Base-by-base conservation (phyloP, 2,888 invertebrate species). In the Nipponacmea schrenckii region DNA sequence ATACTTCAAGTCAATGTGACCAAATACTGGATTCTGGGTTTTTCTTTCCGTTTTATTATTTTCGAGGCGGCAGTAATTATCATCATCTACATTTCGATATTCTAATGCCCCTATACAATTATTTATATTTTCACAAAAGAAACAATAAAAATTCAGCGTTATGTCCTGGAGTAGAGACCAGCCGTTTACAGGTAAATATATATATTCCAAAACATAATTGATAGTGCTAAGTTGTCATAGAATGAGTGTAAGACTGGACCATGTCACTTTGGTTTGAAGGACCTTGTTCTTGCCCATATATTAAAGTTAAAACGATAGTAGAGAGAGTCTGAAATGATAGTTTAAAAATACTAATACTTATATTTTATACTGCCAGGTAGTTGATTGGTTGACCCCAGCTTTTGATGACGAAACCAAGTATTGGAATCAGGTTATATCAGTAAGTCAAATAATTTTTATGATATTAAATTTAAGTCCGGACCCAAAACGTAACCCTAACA, bases 51-150 rank as follows among this genome's bases (percentile, higher is more conserved):
- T 75, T 81, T 12, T 83, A 78, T 69, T 82, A 79, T 65, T 78
- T 69, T 68, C 74, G 70, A 62, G 80, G 79, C n/a, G 12, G 14
- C 14, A 81, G 80, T 68, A 82, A 83, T 66, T 83, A 83, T 69
- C 82, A 78, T 70, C 83, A 83, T 69, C 74, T 83, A 10, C 82
- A 83, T 69, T 81, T 79, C 69, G 83, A 83, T 69, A 80, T 76
- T 63, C 64, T 80, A 68, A 62, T 82, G 27, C 82, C 83, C 7
- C 67, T 79, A 12, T 78, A 56, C 14, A 10, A 24, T 56, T 56
- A 56, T 56, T 56, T 56, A 56, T 56, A 24, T 56, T 56, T 12
- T 56, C 8, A 56, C 20, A 56, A 56, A 24, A 20, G 24, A 56
- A 56, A 56, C 24, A 56, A 56, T 56, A 77, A 75, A 67, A 78